A percentile compares a stretch with the other conserved stretches of the same genome.
phyloP scores from a whole-genome alignment of 64 coral and sea anemone species.

The Acropora tenuis region DNA sequence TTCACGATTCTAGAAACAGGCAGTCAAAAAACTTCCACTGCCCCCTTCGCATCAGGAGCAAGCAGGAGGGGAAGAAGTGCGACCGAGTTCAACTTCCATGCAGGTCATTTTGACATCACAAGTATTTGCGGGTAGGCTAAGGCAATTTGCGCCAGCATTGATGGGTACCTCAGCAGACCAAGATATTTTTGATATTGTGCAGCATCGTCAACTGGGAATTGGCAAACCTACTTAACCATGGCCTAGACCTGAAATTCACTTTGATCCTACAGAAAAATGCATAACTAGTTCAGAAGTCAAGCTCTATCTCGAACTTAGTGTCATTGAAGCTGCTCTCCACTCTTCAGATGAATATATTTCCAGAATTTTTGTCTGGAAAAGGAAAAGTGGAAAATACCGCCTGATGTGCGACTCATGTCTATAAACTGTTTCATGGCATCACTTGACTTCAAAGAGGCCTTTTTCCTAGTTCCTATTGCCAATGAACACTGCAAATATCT shows the following conservation, averaged over 20 bases:
- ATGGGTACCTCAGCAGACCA: slow-evolving; percentile 35
- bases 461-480: not conserved
- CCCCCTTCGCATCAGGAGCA: not conserved
- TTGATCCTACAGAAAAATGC: slow-evolving; percentile 6
- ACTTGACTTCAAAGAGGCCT: not conserved
- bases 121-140: slow-evolving; percentile 60
- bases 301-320: slow-evolving; percentile 18
- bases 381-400: slow-evolving; percentile 41
- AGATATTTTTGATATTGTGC: slow-evolving; percentile 45
- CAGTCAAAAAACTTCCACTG: not conserved
- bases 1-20: slow-evolving; percentile 12
- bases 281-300: slow-evolving; percentile 34
- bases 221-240: slow-evolving; percentile 19
- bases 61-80: slow-evolving; percentile 45
- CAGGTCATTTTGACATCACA: slow-evolving; percentile 29
- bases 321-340: slow-evolving; percentile 40
- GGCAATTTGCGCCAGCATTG: slow-evolving; percentile 51
- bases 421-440: slow-evolving; percentile 28
- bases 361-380: slow-evolving; percentile 49
- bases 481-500: not conserved
- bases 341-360: slow-evolving; percentile 45
- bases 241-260: slow-evolving; percentile 36
- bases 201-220: slow-evolving; percentile 53
- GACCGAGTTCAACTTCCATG: not conserved
- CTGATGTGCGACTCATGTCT: slow-evolving; percentile 33